Conservation (phyloP, 2,113 vertebrate genomes). For the Blennius ocellaris region DNA sequence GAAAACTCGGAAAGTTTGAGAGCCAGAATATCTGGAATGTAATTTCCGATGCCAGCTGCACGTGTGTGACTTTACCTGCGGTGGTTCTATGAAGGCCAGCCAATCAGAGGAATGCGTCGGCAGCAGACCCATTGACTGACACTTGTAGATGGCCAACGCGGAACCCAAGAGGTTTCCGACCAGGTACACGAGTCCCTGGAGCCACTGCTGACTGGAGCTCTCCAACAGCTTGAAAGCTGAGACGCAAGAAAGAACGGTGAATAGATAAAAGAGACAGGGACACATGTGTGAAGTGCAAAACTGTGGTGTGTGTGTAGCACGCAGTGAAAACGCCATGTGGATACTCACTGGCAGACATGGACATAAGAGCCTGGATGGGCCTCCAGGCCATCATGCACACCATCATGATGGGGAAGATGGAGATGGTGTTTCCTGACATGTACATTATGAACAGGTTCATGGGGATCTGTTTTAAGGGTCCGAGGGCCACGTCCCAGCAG, state of each 20-base stretch:
- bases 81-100: slow-evolving; percentile 96
- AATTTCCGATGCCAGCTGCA: no score
- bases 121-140: slow-evolving; percentile 96
- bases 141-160: slow-evolving; percentile 95
- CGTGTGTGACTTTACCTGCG: slow-evolving; percentile 84
- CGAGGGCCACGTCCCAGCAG: slow-evolving; percentile 97
- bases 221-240: slow-evolving; percentile 95
- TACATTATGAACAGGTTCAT: slow-evolving; percentile 99
- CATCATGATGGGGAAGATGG: slow-evolving; percentile 99
- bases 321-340: no score
- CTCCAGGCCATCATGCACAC: slow-evolving; percentile 99
- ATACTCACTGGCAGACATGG: slow-evolving; percentile 95
- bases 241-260: background rate
- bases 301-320: no score
- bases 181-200: slow-evolving; percentile 95
- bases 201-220: slow-evolving; percentile 95
- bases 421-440: slow-evolving; percentile 99
- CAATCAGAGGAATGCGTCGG: slow-evolving; percentile 97
- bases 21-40: no score
- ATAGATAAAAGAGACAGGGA: background rate
- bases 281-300: background rate
- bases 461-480: slow-evolving; percentile 96
- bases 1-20: no score
- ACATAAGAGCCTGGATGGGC: slow-evolving; percentile 96
- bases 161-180: slow-evolving; percentile 95